phyloP scores from a whole-genome alignment of 1,140 invertebrate genomes.

The Eufriesea mexicana region DNA sequence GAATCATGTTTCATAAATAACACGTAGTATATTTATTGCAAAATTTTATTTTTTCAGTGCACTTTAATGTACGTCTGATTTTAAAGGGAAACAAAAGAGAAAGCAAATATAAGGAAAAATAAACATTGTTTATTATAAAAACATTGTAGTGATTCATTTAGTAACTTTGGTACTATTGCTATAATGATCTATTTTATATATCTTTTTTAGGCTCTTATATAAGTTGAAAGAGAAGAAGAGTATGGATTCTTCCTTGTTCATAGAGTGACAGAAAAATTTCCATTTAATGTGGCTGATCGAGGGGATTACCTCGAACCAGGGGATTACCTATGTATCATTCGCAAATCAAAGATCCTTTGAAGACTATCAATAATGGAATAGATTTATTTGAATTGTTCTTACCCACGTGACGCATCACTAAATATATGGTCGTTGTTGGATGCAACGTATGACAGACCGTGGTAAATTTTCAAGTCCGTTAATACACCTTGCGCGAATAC shows the following conservation, averaged over 20 bases:
- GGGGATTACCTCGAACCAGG: too few relatives aligned
- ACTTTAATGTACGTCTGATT: neutral
- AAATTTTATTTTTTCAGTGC: neutral
- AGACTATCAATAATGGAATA: neutral
- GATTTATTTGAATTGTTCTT: constrained; percentile 27
- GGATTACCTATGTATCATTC: neutral
- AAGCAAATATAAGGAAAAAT: neutral
- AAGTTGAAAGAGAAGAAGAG: neutral
- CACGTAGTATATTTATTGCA: too few relatives aligned
- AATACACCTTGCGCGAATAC: neutral
- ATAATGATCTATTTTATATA: neutral
- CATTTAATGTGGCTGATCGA: neutral
- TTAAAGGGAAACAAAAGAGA: neutral
- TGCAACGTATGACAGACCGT: neutral
- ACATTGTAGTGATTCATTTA: neutral
- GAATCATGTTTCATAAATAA: too few relatives aligned
- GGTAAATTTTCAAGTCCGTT: neutral
- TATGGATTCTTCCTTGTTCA: neutral
- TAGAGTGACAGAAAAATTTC: neutral
- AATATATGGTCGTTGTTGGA: neutral
- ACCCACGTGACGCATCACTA: neutral
- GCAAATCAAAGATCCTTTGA: neutral
- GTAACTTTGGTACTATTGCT: neutral
- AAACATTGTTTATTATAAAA: neutral
- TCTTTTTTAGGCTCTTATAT: neutral